Evolutionary conservation across 2,113 vertebrate species (phyloP).

Genomic region (Ursus arctos): DNA sequence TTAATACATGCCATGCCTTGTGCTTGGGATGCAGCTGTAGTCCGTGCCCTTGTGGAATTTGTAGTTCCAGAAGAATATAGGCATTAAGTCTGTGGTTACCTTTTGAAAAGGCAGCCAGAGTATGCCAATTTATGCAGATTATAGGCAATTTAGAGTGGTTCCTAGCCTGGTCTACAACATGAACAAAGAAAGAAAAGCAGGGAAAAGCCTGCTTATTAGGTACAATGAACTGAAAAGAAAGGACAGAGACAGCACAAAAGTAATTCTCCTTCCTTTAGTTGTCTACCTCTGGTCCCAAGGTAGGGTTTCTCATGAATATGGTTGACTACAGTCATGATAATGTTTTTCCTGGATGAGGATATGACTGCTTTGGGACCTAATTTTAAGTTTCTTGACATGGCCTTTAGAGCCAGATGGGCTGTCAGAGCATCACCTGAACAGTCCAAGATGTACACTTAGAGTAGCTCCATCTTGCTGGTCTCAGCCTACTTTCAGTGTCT

Average conservation of each 20-base stretch:
- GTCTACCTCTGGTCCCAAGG: not conserved
- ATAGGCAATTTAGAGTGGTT: not conserved
- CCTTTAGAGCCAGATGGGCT: not conserved
- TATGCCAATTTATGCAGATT: not conserved
- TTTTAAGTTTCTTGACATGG: slow-evolving; percentile 31
- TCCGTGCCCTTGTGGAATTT: not conserved
- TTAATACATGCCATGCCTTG: not conserved
- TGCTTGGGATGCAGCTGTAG: not conserved
- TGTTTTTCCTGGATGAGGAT: not conserved
- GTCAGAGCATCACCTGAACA: not conserved
- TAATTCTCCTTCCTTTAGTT: not conserved
- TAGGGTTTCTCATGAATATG: not conserved
- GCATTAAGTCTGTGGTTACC: not conserved
- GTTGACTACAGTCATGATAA: not conserved
- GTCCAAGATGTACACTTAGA: not conserved
- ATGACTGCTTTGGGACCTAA: not conserved
- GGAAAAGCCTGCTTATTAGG: not conserved
- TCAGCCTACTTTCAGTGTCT: not conserved
- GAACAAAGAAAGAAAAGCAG: not conserved
- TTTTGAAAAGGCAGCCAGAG: not conserved
- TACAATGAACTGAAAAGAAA: not conserved
- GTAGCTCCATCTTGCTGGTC: not conserved
- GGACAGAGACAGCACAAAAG: not conserved
- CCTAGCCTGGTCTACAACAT: not conserved
- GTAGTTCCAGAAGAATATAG: not conserved